phyloP scores from a whole-genome alignment of 1,140 invertebrate species.

The Palaemon carinicauda region DNA sequence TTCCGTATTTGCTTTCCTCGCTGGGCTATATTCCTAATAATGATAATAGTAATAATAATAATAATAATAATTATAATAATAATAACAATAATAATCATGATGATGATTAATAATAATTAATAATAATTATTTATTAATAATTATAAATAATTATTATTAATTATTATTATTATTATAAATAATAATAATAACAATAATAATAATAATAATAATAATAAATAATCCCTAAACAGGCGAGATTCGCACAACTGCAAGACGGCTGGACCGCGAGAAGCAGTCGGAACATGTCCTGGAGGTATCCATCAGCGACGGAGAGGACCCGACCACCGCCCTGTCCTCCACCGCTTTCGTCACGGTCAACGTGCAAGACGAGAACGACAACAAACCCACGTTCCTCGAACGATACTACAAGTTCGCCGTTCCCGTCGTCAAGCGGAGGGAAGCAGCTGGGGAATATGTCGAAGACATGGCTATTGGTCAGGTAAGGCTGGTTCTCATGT shows the following conservation, averaged over 20 bases:
- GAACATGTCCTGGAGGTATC: slow-evolving; percentile 76
- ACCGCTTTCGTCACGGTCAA: slow-evolving; percentile 83
- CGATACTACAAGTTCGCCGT: slow-evolving; percentile 82
- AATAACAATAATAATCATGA: too few relatives aligned
- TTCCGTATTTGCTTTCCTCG: too few relatives aligned
- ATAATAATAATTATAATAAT: too few relatives aligned
- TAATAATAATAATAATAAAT: too few relatives aligned
- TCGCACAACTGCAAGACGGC: slow-evolving; percentile 79
- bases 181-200: too few relatives aligned
- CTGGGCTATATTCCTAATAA: too few relatives aligned
- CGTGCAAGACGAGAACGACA: slow-evolving; percentile 68
- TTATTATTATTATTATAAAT: too few relatives aligned
- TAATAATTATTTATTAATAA: too few relatives aligned
- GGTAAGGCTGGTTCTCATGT: background rate
- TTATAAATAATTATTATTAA: too few relatives aligned
- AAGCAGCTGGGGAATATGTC: background rate
- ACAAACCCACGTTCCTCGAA: slow-evolving; percentile 82
- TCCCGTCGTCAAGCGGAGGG: slow-evolving; percentile 67
- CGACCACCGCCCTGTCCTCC: slow-evolving; percentile 73
- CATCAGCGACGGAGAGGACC: slow-evolving; percentile 81
- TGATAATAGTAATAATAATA: too few relatives aligned
- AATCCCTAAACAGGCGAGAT: slow-evolving; percentile 76
- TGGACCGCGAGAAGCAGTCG: slow-evolving; percentile 85
- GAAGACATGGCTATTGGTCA: slow-evolving; percentile 33
- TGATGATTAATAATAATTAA: too few relatives aligned